Percentiles rank a stretch among this genome's conserved stretches.
Evolutionary conservation across 2,888 invertebrate genomes (phyloP).

Genomic region (Lumbricus terrestris): DNA sequence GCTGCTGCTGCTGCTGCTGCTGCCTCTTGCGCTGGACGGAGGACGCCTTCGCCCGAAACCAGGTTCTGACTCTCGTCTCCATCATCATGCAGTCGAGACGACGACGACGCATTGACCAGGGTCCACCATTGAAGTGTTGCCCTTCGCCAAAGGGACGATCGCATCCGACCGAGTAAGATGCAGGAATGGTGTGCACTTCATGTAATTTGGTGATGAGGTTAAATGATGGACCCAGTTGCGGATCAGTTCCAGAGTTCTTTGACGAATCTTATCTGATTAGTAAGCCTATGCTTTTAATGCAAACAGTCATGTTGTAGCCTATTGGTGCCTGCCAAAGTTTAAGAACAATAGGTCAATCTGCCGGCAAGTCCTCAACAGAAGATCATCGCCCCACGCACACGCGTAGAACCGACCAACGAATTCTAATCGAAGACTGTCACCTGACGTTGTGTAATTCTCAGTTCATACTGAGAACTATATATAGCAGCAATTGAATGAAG

Average conservation of each 20-base stretch:
- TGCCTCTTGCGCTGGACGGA: no score
- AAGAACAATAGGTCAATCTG: no score
- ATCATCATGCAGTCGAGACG: background rate
- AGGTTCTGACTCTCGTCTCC: background rate
- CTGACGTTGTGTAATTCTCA: no score
- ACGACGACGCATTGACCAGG: slow-evolving; percentile 3
- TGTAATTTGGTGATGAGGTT: background rate
- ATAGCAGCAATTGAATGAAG: no score
- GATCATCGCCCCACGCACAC: no score
- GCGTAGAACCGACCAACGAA: no score
- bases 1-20: background rate
- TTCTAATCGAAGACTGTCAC: no score
- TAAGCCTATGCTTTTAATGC: background rate
- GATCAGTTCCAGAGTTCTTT: background rate
- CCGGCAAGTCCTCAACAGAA: no score
- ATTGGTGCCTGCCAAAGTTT: no score
- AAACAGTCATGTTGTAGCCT: background rate
- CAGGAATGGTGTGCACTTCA: background rate
- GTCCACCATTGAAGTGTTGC: slow-evolving; percentile 3
- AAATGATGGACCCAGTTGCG: background rate
- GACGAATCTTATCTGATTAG: background rate
- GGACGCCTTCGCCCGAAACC: background rate
- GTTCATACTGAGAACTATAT: no score
- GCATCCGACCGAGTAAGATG: background rate
- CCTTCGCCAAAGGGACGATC: background rate